Conservation (phyloP, 2,113 vertebrate genomes). For the Gasterosteus nipponicus region DNA sequence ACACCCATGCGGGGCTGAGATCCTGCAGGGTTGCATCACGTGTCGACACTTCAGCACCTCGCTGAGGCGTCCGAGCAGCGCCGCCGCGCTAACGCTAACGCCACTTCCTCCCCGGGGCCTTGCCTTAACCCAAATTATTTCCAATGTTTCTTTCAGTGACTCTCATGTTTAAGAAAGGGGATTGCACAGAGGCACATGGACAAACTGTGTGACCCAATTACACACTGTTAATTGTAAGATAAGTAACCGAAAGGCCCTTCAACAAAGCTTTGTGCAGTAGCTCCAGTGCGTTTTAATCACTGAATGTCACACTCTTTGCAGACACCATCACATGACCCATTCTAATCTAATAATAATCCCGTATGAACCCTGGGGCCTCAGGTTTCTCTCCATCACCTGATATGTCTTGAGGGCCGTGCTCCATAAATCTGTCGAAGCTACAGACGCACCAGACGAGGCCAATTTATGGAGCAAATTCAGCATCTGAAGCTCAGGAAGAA, state of each 20-base stretch:
- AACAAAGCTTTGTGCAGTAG: background rate
- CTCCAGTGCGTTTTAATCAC: background rate
- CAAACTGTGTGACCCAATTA: conserved; percentile 23
- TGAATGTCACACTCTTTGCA: conserved; percentile 1
- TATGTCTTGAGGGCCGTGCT: conserved; percentile 55
- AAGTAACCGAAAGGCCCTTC: conserved; percentile 13
- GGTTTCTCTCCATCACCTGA: conserved; percentile 57
- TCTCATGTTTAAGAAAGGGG: background rate
- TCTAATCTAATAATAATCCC: conserved; percentile 38
- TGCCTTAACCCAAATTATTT: conserved; percentile 50
- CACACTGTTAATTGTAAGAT: conserved; percentile 10
- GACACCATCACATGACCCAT: conserved; percentile 33
- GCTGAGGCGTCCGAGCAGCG: conserved; percentile 46
- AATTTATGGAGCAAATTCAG: conserved; percentile 24
- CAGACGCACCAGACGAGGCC: conserved; percentile 57
- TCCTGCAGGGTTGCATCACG: conserved; percentile 69
- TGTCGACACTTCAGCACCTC: conserved; percentile 70
- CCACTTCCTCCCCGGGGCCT: conserved; percentile 24
- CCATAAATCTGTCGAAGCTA: conserved; percentile 62
- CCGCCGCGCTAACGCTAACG: conserved; percentile 26
- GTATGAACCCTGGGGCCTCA: conserved; percentile 41
- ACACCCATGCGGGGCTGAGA: conserved; percentile 44
- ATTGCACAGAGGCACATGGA: background rate
- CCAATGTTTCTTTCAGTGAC: conserved; percentile 17
- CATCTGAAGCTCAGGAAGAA: conserved; percentile 37